A percentile compares a stretch with the other conserved stretches of the same genome.
Evolutionary conservation across 2,888 invertebrate genomes (phyloP).

Genomic region (Escarpia spicata): DNA sequence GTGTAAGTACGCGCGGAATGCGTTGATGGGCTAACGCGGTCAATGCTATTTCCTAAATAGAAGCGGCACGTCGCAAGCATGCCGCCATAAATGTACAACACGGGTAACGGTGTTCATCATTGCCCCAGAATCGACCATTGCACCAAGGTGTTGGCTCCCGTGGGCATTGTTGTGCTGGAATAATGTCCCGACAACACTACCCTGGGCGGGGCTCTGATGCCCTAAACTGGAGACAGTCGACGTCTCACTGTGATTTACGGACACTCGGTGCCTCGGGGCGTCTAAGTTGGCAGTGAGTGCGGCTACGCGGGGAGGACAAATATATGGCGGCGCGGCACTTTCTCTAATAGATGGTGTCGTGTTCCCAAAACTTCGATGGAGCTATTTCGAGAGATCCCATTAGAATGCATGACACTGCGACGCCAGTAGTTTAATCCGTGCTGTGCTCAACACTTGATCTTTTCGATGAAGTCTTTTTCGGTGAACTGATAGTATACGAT

Average conservation of each 20-base stretch:
- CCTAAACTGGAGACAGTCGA: not conserved
- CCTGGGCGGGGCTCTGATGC: not conserved
- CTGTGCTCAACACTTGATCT: not conserved
- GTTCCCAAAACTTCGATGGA: not conserved
- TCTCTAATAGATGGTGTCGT: not conserved
- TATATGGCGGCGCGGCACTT: not conserved
- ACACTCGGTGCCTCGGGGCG: not conserved
- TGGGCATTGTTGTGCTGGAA: not conserved
- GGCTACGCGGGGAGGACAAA: not conserved
- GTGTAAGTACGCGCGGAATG: not conserved
- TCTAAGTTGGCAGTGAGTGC: not conserved
- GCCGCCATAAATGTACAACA: conserved; percentile 1
- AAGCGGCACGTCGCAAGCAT: not conserved
- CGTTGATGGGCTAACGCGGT: not conserved
- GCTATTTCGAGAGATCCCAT: not conserved
- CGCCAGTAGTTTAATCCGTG: not conserved
- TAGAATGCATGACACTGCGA: not conserved
- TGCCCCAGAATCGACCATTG: not conserved
- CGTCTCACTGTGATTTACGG: not conserved
- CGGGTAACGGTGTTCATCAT: not conserved
- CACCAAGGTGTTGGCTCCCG: not conserved
- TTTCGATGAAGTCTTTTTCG: not conserved
- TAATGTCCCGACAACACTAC: not conserved
- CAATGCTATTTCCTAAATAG: not conserved
- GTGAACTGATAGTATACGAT: too few species aligned